Evolutionary conservation across 1,140 invertebrate genomes (phyloP).

Genomic region (Tetragonula clypearis): DNA sequence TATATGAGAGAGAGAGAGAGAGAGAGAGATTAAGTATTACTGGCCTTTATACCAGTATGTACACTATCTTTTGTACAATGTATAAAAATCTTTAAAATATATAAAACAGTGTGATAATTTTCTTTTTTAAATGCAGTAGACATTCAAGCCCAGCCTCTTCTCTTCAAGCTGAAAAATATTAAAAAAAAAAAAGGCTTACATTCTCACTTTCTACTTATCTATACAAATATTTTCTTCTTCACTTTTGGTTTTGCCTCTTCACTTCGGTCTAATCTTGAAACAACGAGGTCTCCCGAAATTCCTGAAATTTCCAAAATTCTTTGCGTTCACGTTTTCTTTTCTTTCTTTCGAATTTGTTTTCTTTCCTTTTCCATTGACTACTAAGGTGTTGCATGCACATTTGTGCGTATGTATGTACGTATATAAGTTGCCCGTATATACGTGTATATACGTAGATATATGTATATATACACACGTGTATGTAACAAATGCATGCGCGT

Average conservation of each 20-base stretch:
- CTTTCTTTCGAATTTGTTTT: neutral
- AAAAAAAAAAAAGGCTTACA: too few relatives aligned
- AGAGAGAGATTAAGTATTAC: too few relatives aligned
- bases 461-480: conserved; percentile 51
- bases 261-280: neutral
- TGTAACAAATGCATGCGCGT: conserved; percentile 56
- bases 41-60: too few relatives aligned
- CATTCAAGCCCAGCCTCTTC: neutral
- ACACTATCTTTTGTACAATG: too few relatives aligned
- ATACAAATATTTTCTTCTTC: neutral
- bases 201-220: neutral
- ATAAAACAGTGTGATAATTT: neutral
- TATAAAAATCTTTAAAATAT: neutral
- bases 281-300: neutral
- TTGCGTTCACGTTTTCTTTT: neutral
- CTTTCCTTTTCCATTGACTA: conserved; percentile 38
- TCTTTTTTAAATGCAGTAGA: neutral
- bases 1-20: too few relatives aligned
- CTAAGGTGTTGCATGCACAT: conserved; percentile 67
- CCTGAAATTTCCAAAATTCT: neutral
- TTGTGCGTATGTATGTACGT: conserved; percentile 58
- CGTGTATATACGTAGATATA: conserved; percentile 57
- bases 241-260: neutral
- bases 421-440: conserved; percentile 55
- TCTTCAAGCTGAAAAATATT: neutral